These are phyloP conservation scores for Lumbricus terrestris DNA, from an alignment of 2,888 invertebrate genomes.

Conservation along the genomic window DNA sequence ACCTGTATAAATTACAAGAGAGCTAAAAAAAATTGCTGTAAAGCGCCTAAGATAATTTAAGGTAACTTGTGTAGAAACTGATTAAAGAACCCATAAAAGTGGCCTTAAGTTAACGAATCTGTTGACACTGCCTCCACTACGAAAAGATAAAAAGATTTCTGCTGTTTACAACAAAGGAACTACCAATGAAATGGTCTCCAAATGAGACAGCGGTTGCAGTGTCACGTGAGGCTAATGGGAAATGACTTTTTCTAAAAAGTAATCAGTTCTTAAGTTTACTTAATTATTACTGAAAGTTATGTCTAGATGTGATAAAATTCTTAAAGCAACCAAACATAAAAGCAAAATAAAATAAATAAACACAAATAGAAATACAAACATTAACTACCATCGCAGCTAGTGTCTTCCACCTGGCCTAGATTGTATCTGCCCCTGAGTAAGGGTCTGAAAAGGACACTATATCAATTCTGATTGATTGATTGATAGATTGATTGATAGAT, in stretches of 20 bases:
- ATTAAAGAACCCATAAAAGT: background rate
- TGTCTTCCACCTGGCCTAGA: no score
- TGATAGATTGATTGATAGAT: no score
- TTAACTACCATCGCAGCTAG: no score
- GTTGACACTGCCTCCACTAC: background rate
- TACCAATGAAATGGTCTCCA: background rate
- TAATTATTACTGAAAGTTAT: background rate
- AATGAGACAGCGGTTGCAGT: background rate
- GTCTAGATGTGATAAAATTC: background rate
- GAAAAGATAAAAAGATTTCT: no score
- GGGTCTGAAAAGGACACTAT: no score
- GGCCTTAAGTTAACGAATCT: background rate
- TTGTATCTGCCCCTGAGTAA: no score
- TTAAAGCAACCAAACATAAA: background rate
- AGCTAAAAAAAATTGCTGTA: background rate
- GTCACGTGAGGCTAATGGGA: background rate
- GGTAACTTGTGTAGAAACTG: no score
- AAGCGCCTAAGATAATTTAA: background rate
- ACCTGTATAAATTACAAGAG: no score
- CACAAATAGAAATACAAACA: background rate
- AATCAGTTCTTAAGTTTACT: background rate
- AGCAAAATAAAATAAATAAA: background rate
- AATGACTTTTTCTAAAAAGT: background rate
- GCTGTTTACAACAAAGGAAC: no score
- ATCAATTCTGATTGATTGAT: no score